Base-by-base conservation (phyloP, 1,140 invertebrate species). In the Hyphantria cunea region DNA sequence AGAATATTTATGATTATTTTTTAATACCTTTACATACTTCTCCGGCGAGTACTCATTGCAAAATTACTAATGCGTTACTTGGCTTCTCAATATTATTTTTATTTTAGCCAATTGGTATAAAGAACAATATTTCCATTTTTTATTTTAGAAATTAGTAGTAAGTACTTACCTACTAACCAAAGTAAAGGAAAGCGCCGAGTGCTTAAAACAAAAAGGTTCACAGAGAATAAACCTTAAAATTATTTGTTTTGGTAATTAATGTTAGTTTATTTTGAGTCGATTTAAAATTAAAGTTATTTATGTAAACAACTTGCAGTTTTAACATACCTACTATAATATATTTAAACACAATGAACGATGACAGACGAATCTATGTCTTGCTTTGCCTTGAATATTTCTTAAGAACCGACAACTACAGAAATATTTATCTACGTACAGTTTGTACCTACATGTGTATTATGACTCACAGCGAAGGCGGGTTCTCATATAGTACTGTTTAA, bases 221-320 rank as follows among this genome's bases (percentile, higher is more conserved):
- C n/a, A n/a, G n/a, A n/a, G n/a, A n/a, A n/a, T n/a, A n/a, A n/a
- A n/a, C n/a, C n/a, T n/a, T n/a, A n/a, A n/a, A n/a, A n/a, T n/a
- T n/a, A n/a, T 45, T n/a, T 45, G 42, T 45, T 45, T 45, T 45
- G 42, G 5, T 45, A 12, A 45, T 45, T 45, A 7, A 15, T 45
- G 42, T 45, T 45, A 4, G n/a, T n/a, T n/a, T n/a, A 47, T 56
- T 56, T 56, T 56, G 42, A 45, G 54, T 56, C 47, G 32, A 59
- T 48, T 48, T 59, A 37, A 59, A 59, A 59, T 48, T 50, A 60
- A 60, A 60, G 13, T 42, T 41, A 60, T 62, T 52, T 45, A 33
- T 62, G 48, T 52, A 62, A 62, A 62, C n/a, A 47, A 45, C 49
- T 62, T 62, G 59, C 49, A 52, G 48, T 62, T 62, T 62, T 52